These are phyloP conservation scores for Spisula solida DNA, from an alignment of 2,888 invertebrate species.

Conservation along the genomic window DNA sequence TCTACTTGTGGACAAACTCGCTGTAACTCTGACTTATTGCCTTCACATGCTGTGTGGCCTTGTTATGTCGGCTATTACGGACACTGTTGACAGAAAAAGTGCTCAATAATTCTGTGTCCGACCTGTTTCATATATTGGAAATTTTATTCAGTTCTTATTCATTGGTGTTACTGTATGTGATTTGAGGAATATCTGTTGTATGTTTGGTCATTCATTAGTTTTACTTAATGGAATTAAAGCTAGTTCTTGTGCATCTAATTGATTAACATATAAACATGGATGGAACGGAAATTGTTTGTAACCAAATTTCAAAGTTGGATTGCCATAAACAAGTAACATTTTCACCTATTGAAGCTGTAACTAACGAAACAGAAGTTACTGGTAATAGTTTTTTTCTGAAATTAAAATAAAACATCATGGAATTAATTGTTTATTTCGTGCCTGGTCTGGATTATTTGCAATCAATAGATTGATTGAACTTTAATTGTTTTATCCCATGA, in stretches of 20 bases:
- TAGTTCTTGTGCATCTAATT: neutral
- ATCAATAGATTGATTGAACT: conserved; percentile 10
- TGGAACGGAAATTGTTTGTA: conserved; percentile 34
- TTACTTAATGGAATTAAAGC: conserved; percentile 20
- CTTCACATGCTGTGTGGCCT: neutral
- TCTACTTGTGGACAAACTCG: conserved; percentile 13
- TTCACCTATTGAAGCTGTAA: neutral
- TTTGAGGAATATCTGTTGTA: neutral
- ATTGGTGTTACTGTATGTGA: no score
- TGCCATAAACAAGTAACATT: conserved; percentile 39
- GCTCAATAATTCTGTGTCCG: neutral
- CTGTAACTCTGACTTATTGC: neutral
- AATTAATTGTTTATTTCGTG: neutral
- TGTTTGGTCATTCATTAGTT: neutral
- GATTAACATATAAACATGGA: conserved; percentile 31
- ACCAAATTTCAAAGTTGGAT: conserved; percentile 32
- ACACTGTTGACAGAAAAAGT: neutral
- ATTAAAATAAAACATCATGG: neutral
- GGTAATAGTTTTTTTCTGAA: conserved; percentile 1
- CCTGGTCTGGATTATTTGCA: neutral
- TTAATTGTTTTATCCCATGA: neutral
- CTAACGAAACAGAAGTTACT: neutral
- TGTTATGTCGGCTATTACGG: neutral
- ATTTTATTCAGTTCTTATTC: neutral
- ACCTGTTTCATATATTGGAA: neutral